phyloP scores from a whole-genome alignment of 2,888 invertebrate genomes.

The Macrostomum cliftonense region DNA sequence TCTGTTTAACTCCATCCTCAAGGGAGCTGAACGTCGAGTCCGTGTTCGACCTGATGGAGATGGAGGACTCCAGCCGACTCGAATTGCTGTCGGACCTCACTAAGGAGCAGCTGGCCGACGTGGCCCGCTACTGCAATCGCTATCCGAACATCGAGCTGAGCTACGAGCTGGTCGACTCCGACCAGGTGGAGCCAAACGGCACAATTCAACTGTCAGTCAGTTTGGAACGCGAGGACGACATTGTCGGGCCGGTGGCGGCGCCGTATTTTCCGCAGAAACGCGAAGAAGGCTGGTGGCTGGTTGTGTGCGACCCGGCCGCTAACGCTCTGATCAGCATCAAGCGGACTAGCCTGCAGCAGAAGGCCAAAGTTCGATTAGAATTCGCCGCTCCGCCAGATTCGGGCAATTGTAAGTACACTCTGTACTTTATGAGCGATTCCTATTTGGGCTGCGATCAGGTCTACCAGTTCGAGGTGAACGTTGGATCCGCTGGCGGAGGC shows the following conservation, averaged over 20 bases:
- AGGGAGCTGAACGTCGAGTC: slow-evolving; percentile 53
- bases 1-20: background rate
- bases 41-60: slow-evolving; percentile 82
- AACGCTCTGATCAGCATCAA: slow-evolving; percentile 92
- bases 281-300: slow-evolving; percentile 68
- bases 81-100: slow-evolving; percentile 47
- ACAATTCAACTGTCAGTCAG: slow-evolving; percentile 73
- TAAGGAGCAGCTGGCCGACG: slow-evolving; percentile 80
- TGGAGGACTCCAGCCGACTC: slow-evolving; percentile 68
- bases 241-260: slow-evolving; percentile 85
- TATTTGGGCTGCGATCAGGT: slow-evolving; percentile 99
- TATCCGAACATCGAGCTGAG: slow-evolving; percentile 93
- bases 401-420: slow-evolving; percentile 65
- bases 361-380: slow-evolving; percentile 65
- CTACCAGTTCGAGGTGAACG: slow-evolving; percentile 55
- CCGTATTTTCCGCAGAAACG: slow-evolving; percentile 78
- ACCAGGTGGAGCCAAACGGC: slow-evolving; percentile 44
- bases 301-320: slow-evolving; percentile 80
- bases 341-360: slow-evolving; percentile 75
- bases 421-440: slow-evolving; percentile 97
- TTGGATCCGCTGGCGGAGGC: slow-evolving; percentile 13
- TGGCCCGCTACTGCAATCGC: slow-evolving; percentile 90
- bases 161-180: slow-evolving; percentile 67
- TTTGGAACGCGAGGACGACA: slow-evolving; percentile 85
- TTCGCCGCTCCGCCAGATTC: slow-evolving; percentile 69